Evolutionary conservation across 2,888 invertebrate genomes (phyloP).

Genomic region (Folsomia manolachei): DNA sequence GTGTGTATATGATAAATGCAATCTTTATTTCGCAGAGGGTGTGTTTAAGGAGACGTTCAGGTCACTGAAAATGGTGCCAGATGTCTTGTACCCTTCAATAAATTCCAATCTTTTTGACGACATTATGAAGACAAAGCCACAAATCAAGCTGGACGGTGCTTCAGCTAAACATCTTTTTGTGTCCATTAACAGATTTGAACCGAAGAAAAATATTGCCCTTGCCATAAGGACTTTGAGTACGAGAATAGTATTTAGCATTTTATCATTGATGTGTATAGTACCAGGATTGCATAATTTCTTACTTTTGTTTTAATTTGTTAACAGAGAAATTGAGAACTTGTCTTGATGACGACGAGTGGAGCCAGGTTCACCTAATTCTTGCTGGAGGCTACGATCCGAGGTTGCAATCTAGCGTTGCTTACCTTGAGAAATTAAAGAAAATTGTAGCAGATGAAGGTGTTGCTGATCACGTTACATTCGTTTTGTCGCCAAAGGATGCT

Average conservation of each 20-base stretch:
- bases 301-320: too few species aligned
- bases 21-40: too few species aligned
- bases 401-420: slow-evolving; percentile 80
- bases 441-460: slow-evolving; percentile 66
- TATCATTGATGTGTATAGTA: too few species aligned
- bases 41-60: slow-evolving; percentile 84
- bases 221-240: slow-evolving; percentile 77
- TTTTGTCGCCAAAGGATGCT: slow-evolving; percentile 81
- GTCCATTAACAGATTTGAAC: slow-evolving; percentile 95
- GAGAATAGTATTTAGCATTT: too few species aligned
- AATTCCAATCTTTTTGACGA: slow-evolving; percentile 71
- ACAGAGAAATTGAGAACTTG: slow-evolving; percentile 46
- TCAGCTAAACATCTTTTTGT: slow-evolving; percentile 66
- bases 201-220: slow-evolving; percentile 89
- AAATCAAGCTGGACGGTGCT: slow-evolving; percentile 46
- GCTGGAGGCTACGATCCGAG: slow-evolving; percentile 95
- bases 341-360: slow-evolving; percentile 56
- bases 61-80: slow-evolving; percentile 66
- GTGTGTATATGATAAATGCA: background rate
- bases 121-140: slow-evolving; percentile 53
- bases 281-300: too few species aligned
- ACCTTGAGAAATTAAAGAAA: slow-evolving; percentile 71
- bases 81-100: slow-evolving; percentile 91
- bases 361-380: slow-evolving; percentile 76
- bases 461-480: slow-evolving; percentile 71